These are phyloP conservation scores for Callitettix versicolor DNA, from an alignment of 1,140 invertebrate species.

Conservation along the genomic window DNA sequence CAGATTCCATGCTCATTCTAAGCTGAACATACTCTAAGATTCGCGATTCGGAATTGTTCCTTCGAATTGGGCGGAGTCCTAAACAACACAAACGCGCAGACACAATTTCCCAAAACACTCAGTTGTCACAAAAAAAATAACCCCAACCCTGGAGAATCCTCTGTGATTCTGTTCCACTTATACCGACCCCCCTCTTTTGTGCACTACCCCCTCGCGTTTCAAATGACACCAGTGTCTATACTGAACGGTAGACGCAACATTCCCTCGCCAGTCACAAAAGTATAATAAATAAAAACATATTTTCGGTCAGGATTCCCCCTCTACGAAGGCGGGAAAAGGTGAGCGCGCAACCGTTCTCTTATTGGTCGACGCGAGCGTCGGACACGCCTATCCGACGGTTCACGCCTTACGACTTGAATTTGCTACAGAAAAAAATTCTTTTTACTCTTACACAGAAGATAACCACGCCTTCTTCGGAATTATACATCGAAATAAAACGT, in stretches of 20 bases:
- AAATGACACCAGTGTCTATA: no score
- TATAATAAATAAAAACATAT: constrained; percentile 51
- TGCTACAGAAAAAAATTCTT: not conserved
- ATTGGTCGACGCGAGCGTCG: constrained; percentile 24
- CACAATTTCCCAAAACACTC: constrained; percentile 20
- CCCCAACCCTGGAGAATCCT: no score
- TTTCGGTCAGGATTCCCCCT: constrained; percentile 31
- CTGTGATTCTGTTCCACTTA: no score
- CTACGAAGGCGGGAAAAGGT: constrained; percentile 25
- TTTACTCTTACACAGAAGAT: constrained; percentile 6
- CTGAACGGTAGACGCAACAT: constrained; percentile 30
- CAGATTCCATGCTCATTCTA: constrained; percentile 28
- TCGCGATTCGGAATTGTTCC: constrained; percentile 29
- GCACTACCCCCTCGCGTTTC: no score
- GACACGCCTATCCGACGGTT: constrained; percentile 25
- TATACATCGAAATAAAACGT: constrained; percentile 15
- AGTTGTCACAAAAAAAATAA: not conserved
- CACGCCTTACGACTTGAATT: constrained; percentile 13
- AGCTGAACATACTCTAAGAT: constrained; percentile 25
- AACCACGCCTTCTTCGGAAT: constrained; percentile 14
- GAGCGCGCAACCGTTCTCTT: constrained; percentile 16
- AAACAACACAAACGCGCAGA: constrained; percentile 25
- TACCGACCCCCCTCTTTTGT: no score
- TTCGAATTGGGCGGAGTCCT: constrained; percentile 20
- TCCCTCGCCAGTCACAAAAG: constrained; percentile 46